phyloP scores from a whole-genome alignment of 2,888 invertebrate genomes.

The Dynastes hyllus region DNA sequence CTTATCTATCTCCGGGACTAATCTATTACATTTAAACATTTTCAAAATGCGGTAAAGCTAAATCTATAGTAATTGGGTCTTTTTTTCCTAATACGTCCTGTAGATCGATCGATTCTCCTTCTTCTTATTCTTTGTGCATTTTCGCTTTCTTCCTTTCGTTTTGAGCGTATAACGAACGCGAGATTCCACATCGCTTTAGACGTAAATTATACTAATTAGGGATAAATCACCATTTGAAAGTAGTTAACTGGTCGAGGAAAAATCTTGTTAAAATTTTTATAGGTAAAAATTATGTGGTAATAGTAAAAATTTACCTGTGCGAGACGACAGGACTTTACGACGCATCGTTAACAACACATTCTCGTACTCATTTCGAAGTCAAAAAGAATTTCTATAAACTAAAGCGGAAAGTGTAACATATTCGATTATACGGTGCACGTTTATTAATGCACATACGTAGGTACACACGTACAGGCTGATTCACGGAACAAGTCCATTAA shows the following conservation, averaged over 20 bases:
- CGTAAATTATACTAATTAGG: conserved; percentile 46
- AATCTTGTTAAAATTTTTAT: conserved; percentile 39
- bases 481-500: background rate
- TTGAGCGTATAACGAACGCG: conserved; percentile 8
- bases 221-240: conserved; percentile 30
- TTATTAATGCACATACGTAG: background rate
- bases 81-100: conserved; percentile 31
- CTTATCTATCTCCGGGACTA: conserved; percentile 42
- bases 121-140: background rate
- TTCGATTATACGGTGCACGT: background rate
- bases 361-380: background rate
- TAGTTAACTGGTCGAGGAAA: conserved; percentile 8
- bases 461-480: background rate
- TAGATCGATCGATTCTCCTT: conserved; percentile 16
- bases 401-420: conserved; percentile 1
- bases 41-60: conserved; percentile 39
- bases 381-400: conserved; percentile 4
- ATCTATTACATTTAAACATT: conserved; percentile 48
- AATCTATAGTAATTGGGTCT: conserved; percentile 46
- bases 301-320: conserved; percentile 21
- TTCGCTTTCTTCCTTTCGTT: conserved; percentile 32
- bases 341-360: conserved; percentile 26
- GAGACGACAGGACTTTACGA: conserved; percentile 2
- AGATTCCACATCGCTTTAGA: conserved; percentile 26
- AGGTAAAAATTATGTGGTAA: conserved; percentile 35